Evolutionary conservation across 2,888 invertebrate genomes (phyloP).

Genomic region (Amphiduros pacificus): DNA sequence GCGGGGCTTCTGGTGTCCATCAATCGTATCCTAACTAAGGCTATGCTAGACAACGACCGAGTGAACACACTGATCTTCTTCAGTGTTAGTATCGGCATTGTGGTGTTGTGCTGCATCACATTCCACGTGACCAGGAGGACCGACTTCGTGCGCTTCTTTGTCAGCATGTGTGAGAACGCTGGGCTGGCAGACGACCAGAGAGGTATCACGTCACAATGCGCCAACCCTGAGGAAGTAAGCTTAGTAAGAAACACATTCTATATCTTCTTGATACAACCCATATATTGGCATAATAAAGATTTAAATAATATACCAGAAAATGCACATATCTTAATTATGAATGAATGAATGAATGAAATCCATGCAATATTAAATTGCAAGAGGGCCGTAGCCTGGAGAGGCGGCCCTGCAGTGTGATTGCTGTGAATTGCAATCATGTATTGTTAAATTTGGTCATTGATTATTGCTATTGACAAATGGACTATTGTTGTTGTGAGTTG

Average conservation of each 20-base stretch:
- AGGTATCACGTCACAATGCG: conserved; percentile 75
- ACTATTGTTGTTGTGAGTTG: too few relatives aligned
- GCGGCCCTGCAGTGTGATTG: too few relatives aligned
- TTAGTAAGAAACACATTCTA: conserved; percentile 69
- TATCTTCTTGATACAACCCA: too few relatives aligned
- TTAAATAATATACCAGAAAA: too few relatives aligned
- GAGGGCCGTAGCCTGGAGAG: too few relatives aligned
- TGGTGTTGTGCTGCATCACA: conserved; percentile 76
- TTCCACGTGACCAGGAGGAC: conserved; percentile 78
- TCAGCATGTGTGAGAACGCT: conserved; percentile 67
- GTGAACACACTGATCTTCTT: conserved; percentile 87
- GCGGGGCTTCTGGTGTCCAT: conserved; percentile 86
- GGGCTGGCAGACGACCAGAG: conserved; percentile 60
- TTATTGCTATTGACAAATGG: too few relatives aligned
- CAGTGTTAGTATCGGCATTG: conserved; percentile 75
- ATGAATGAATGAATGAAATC: too few relatives aligned
- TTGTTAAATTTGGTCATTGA: too few relatives aligned
- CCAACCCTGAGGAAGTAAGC: conserved; percentile 74
- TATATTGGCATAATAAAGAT: too few relatives aligned
- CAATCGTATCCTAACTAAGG: conserved; percentile 82
- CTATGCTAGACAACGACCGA: conserved; percentile 72
- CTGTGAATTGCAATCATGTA: too few relatives aligned
- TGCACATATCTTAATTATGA: too few relatives aligned
- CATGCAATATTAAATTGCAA: too few relatives aligned
- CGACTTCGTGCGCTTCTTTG: conserved; percentile 81